Conservation (phyloP, 1,140 invertebrate species). For the Drosophila subpulchrella region DNA sequence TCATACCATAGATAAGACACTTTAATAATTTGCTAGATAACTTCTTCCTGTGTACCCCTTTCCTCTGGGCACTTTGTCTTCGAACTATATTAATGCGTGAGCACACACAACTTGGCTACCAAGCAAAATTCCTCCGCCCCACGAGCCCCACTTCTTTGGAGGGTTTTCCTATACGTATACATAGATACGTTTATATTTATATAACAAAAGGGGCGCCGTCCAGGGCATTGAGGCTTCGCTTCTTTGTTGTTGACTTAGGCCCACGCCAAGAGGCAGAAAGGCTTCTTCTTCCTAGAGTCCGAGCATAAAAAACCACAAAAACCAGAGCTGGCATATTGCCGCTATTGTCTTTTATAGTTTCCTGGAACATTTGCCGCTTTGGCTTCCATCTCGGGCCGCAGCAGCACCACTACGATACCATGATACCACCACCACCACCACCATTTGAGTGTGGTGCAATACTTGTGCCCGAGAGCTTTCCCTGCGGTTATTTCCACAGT, state of each 20-base stretch:
- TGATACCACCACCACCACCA: conserved; percentile 6
- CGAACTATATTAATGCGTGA: conserved; percentile 75
- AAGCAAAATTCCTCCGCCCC: conserved; percentile 18
- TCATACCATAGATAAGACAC: background rate
- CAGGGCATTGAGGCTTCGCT: conserved; percentile 47
- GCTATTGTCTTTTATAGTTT: conserved; percentile 82
- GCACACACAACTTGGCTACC: conserved; percentile 58
- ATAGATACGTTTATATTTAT: conserved; percentile 20
- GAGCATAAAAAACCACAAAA: conserved; percentile 74
- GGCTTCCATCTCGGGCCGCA: conserved; percentile 45
- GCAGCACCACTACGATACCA: conserved; percentile 5
- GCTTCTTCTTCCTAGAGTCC: conserved; percentile 54
- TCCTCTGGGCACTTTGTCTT: conserved; percentile 17
- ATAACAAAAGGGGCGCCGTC: conserved; percentile 65
- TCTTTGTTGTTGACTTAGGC: conserved; percentile 79
- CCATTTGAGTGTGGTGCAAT: conserved; percentile 56
- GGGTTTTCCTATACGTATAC: conserved; percentile 47
- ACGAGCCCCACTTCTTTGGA: conserved; percentile 26
- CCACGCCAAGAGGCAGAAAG: conserved; percentile 65
- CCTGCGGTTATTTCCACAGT: conserved; percentile 17
- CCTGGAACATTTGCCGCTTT: conserved; percentile 69
- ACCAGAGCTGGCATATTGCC: conserved; percentile 81
- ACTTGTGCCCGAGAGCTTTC: conserved; percentile 61
- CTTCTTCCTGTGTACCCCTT: conserved; percentile 10
- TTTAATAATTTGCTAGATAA: background rate